Conservation (phyloP, 2,888 invertebrate species). For the Eledone cirrhosa region DNA sequence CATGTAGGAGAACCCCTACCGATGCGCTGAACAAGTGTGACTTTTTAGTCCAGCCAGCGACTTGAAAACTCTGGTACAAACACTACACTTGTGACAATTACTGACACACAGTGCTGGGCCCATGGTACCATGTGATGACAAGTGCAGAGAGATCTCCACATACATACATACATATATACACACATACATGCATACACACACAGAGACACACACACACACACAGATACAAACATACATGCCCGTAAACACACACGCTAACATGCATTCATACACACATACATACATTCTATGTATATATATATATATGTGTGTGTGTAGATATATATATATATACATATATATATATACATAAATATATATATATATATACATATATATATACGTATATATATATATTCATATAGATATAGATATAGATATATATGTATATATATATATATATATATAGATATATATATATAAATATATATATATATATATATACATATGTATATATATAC, state of each 20-base stretch:
- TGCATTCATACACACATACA: neutral
- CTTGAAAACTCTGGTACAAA: too few relatives aligned
- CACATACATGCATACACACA: conserved; percentile 23
- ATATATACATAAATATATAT: too few relatives aligned
- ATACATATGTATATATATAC: neutral
- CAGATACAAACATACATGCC: conserved; percentile 7
- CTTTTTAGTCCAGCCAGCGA: too few relatives aligned
- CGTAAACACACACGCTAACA: neutral
- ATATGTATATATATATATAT: neutral
- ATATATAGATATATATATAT: neutral
- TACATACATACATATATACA: too few relatives aligned
- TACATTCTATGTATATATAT: neutral
- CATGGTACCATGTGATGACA: too few relatives aligned
- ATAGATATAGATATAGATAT: neutral
- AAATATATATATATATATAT: neutral
- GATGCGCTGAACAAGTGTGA: too few relatives aligned
- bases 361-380: neutral
- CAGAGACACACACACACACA: conserved; percentile 25
- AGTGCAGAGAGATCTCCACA: too few relatives aligned
- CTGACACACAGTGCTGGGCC: too few relatives aligned
- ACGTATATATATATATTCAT: neutral
- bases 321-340: too few relatives aligned
- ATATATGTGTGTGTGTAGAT: neutral
- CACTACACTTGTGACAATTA: too few relatives aligned
- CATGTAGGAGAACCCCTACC: too few relatives aligned